Conservation (phyloP, 2,888 invertebrate species). For the Nomada hirtipes region DNA sequence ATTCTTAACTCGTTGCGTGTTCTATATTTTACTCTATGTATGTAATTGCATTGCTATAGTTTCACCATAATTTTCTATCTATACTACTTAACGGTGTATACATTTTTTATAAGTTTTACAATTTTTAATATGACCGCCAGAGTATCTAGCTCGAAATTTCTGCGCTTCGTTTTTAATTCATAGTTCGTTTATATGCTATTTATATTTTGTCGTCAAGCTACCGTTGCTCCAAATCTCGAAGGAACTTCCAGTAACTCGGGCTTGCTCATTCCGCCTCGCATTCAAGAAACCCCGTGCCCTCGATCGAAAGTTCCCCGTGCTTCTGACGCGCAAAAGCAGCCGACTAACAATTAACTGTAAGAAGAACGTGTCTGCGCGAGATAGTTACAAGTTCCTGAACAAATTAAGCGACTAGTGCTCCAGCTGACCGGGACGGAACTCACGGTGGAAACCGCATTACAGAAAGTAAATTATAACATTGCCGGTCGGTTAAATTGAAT, state of each 20-base stretch:
- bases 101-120: no score
- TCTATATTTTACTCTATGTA: no score
- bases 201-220: neutral
- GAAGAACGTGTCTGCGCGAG: conserved; percentile 26
- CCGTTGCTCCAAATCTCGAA: neutral
- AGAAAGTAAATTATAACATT: conserved; percentile 36
- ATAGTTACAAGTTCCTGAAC: conserved; percentile 34
- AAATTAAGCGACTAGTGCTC: conserved; percentile 23
- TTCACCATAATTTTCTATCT: no score
- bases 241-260: neutral
- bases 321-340: neutral
- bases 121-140: no score
- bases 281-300: neutral
- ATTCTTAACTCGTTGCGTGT: no score
- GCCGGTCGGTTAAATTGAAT: conserved; percentile 42
- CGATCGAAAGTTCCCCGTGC: neutral
- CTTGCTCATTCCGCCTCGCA: no score
- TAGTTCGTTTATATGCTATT: no score
- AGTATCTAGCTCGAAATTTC: no score
- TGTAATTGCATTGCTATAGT: no score
- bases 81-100: no score
- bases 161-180: no score
- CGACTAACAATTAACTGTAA: conserved; percentile 21
- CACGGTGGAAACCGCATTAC: conserved; percentile 27
- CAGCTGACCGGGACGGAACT: conserved; percentile 18